Conservation (phyloP, 2,113 vertebrate genomes). For the Hepsetus odoe region DNA sequence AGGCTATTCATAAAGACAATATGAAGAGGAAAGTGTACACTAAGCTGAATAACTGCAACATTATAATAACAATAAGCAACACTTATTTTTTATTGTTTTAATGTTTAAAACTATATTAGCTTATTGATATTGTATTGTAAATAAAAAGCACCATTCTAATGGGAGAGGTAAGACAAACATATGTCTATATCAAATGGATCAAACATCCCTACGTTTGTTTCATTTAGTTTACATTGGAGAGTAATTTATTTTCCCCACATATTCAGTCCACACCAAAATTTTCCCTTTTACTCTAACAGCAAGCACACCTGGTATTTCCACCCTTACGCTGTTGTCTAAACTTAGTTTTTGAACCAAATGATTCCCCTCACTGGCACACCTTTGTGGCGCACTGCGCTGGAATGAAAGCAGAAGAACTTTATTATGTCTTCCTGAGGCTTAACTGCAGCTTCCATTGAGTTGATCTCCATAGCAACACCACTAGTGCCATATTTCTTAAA, state of each 20-base stretch:
- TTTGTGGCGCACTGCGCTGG: conserved; percentile 27
- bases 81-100: no score
- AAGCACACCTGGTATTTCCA: background rate
- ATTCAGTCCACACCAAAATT: background rate
- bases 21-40: no score
- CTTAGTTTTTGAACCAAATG: background rate
- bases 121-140: no score
- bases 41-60: no score
- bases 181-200: background rate
- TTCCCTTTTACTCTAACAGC: background rate
- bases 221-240: background rate
- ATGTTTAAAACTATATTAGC: no score
- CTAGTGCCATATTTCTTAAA: conserved; percentile 67
- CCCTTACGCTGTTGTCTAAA: conserved; percentile 10
- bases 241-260: background rate
- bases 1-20: no score
- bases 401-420: conserved; percentile 50
- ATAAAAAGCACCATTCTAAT: background rate
- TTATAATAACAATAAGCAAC: no score
- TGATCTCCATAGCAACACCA: conserved; percentile 64
- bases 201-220: background rate
- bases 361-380: conserved; percentile 14
- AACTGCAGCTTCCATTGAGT: conserved; percentile 62
- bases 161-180: background rate
- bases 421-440: conserved; percentile 58